Evolutionary conservation across 2,113 vertebrate species (phyloP).

Genomic region (Megalops atlanticus): DNA sequence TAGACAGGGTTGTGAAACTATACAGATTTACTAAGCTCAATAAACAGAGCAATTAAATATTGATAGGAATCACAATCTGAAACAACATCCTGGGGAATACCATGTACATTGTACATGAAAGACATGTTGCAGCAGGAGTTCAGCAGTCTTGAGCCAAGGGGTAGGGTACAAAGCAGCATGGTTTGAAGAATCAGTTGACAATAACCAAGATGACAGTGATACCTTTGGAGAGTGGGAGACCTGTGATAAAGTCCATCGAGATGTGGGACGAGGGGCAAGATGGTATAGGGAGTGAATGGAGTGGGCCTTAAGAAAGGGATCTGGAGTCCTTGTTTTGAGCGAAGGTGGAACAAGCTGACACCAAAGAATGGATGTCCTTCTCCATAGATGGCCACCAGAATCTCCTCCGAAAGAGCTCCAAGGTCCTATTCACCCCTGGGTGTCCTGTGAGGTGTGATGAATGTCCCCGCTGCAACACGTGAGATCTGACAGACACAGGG

Average conservation of each 20-base stretch:
- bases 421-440: neutral
- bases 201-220: neutral
- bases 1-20: neutral
- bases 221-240: neutral
- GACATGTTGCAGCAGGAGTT: neutral
- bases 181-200: neutral
- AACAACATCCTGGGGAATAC: no score
- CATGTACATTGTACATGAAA: no score
- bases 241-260: conserved; percentile 25
- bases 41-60: neutral
- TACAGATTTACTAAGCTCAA: neutral
- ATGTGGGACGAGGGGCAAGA: conserved; percentile 6
- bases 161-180: neutral
- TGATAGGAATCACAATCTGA: neutral
- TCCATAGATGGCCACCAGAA: conserved; percentile 19
- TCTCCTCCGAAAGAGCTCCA: neutral
- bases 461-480: no score
- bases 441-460: neutral
- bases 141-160: neutral
- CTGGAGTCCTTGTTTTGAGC: neutral
- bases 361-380: neutral
- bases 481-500: no score
- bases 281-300: neutral
- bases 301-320: neutral
- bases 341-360: neutral